Evolutionary conservation across 2,113 vertebrate genomes (phyloP).

Genomic region (Rutilus rutilus): DNA sequence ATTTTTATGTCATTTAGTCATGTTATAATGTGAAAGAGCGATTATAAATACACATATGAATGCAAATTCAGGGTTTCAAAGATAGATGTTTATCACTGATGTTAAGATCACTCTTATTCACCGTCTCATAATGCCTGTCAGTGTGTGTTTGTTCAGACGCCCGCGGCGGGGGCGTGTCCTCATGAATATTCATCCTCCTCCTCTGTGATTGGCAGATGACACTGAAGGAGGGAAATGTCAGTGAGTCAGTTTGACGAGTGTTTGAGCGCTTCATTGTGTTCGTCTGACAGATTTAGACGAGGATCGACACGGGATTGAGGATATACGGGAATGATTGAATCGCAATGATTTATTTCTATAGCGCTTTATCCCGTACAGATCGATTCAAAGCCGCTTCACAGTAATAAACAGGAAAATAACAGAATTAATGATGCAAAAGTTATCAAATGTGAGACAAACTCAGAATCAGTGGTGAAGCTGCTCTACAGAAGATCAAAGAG

Average conservation of each 20-base stretch:
- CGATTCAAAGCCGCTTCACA: too few species aligned
- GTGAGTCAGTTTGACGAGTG: not conserved
- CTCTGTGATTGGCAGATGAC: conserved; percentile 30
- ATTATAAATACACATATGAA: not conserved
- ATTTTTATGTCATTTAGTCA: not conserved
- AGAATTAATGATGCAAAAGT: too few species aligned
- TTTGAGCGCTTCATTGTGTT: conserved; percentile 6
- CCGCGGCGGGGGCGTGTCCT: not conserved
- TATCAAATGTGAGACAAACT: too few species aligned
- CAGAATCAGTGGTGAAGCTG: too few species aligned
- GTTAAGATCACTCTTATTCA: not conserved
- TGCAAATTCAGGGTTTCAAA: not conserved
- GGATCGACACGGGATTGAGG: too few species aligned
- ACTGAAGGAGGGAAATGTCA: conserved; percentile 2
- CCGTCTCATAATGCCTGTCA: not conserved
- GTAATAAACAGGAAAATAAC: too few species aligned
- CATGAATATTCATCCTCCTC: not conserved
- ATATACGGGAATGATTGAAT: too few species aligned
- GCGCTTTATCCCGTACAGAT: too few species aligned
- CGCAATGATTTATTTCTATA: too few species aligned
- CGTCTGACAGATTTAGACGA: not conserved
- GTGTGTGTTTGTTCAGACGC: not conserved
- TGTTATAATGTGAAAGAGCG: not conserved
- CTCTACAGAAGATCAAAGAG: too few species aligned
- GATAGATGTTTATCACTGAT: not conserved